A percentile compares a stretch with the other conserved stretches of the same genome.
phyloP scores from a whole-genome alignment of 2,113 vertebrate species.

The Psittacara wagleri region DNA sequence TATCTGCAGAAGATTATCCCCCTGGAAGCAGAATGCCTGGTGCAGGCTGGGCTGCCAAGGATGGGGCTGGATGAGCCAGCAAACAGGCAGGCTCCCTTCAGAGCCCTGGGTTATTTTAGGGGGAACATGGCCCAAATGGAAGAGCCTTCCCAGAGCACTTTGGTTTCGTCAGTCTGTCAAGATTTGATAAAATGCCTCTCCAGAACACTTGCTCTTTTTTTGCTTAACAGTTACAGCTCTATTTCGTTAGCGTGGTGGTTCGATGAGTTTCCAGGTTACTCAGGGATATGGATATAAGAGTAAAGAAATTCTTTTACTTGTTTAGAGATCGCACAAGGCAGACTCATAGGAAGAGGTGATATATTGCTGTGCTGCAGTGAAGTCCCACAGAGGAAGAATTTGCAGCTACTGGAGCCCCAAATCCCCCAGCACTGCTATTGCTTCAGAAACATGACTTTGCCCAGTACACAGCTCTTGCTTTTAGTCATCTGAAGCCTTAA shows the following conservation, averaged over 20 bases:
- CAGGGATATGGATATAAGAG: not conserved
- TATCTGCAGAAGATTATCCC: not conserved
- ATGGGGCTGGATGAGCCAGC: not conserved
- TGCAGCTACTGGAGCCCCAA: not conserved
- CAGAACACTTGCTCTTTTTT: not conserved
- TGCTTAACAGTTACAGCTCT: not conserved
- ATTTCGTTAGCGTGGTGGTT: not conserved
- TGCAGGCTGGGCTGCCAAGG: not conserved
- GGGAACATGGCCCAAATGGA: not conserved
- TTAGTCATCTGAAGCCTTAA: not conserved
- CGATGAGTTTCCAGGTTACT: not conserved
- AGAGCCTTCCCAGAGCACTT: not conserved
- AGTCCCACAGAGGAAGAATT: not conserved
- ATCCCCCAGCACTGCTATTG: not conserved
- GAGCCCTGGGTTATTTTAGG: not conserved
- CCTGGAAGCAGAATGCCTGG: not conserved
- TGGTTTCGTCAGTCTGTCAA: not conserved
- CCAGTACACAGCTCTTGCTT: rapidly evolving
- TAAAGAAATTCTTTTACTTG: not conserved
- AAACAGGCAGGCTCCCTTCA: too few relatives aligned
- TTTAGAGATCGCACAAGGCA: not conserved
- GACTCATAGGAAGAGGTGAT: not conserved
- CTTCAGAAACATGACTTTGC: rapidly evolving
- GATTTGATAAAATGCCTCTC: not conserved
- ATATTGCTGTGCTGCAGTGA: not conserved